phyloP scores from a whole-genome alignment of 1,140 invertebrate species.

The Euborellia annulipes region DNA sequence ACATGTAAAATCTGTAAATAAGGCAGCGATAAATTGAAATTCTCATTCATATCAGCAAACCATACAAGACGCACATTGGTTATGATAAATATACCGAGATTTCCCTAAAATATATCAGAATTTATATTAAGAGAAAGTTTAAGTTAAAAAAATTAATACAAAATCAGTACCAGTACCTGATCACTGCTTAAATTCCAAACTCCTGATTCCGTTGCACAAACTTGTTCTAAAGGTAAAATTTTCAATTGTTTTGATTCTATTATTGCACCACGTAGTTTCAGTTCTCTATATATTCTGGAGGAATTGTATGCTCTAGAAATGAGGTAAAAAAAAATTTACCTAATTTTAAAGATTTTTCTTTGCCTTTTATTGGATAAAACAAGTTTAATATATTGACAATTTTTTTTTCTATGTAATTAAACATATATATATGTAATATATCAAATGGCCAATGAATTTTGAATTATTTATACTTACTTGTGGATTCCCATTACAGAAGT shows the following conservation, averaged over 20 bases:
- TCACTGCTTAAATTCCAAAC: conserved; percentile 89
- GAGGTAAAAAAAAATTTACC: conserved; percentile 15
- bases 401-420: no score
- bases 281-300: conserved; percentile 80
- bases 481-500: conserved; percentile 79
- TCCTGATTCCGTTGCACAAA: conserved; percentile 58
- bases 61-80: conserved; percentile 94
- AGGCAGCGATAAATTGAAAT: conserved; percentile 92
- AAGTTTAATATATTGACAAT: no score
- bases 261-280: conserved; percentile 81
- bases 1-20: conserved; percentile 80
- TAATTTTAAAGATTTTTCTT: no score
- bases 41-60: conserved; percentile 92
- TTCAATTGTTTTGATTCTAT: conserved; percentile 73
- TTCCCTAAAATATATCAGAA: conserved; percentile 51
- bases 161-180: no score
- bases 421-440: no score
- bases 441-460: no score
- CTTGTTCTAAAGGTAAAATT: conserved; percentile 76
- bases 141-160: no score
- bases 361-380: no score
- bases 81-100: conserved; percentile 84
- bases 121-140: conserved; percentile 5
- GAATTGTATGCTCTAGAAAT: conserved; percentile 76
- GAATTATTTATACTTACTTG: conserved; percentile 37